Base-by-base conservation (phyloP, 2,888 invertebrate genomes). In the Drosophila testacea region DNA sequence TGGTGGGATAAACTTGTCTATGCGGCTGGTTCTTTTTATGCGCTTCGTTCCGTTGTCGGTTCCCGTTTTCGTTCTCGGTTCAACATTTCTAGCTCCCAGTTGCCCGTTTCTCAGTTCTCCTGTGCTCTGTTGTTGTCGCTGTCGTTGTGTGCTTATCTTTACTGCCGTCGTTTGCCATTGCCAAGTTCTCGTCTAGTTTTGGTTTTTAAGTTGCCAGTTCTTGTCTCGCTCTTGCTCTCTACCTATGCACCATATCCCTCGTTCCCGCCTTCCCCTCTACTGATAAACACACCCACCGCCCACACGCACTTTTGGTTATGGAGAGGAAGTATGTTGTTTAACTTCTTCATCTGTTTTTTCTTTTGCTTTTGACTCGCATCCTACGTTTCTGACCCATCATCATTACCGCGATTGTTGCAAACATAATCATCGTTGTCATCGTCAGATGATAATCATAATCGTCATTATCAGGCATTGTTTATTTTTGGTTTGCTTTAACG, bases 111-210 rank as follows among this genome's bases (percentile, higher is more conserved):
- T n/a, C 38, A 52, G 67, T 64, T 72, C 60, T 50, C n/a, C 36
- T 36, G 27, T 67, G 34, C 60, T 32, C 36, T 50, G 34, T 16
- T 22, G 61, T 66, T 72, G 46, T 32, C 28, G 59, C 63, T 69
- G 34, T 69, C 60, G 47, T 36, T 59, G 56, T 59, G 30, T 34
- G 69, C 70, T 77, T 88, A 78, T 85, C 86, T 82, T 82, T 67
- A 68, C 47, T 64, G 46, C 54, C 54, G 59, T 59, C 69, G 50
- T 59, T 57, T 77, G 78, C 70, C 83, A 80, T 80, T 78, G 83
- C 83, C 73, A 80, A 83, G 78, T 83, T 88, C 88, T 85, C 73
- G 83, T 85, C 86, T 88, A 88, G 88, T 83, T 88, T 73, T 61
- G 36, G 56, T 59, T 77, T 59, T 50, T 52, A 68, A 65, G 54